phyloP scores from a whole-genome alignment of 1,140 invertebrate species.

The Zaprionus ghesquierei region DNA sequence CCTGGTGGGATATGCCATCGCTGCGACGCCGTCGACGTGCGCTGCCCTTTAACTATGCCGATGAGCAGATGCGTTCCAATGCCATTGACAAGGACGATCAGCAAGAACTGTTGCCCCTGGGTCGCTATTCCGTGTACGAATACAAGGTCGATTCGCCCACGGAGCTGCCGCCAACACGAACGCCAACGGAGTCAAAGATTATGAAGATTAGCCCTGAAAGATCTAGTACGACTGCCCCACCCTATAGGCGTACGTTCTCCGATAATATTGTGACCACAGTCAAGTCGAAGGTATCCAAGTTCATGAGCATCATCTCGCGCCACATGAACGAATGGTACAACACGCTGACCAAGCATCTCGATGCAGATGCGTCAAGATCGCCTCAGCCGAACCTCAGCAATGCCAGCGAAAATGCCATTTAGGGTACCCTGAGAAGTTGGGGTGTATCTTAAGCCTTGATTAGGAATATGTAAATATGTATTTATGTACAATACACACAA shows the following conservation, averaged over 20 bases:
- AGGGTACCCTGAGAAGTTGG: neutral
- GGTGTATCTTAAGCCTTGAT: neutral
- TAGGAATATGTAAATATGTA: conserved; percentile 66
- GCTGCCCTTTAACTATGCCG: conserved; percentile 9
- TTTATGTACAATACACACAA: conserved; percentile 43
- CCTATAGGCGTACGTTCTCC: conserved; percentile 27
- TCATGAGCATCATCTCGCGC: conserved; percentile 65
- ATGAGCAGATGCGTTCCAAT: conserved; percentile 50
- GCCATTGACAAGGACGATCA: conserved; percentile 63
- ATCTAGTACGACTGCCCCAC: neutral
- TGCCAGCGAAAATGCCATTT: conserved; percentile 36
- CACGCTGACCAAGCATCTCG: conserved; percentile 65
- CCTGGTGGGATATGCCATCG: conserved; percentile 72
- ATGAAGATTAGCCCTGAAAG: conserved; percentile 45
- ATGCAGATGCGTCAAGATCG: conserved; percentile 3
- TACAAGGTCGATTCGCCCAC: conserved; percentile 49
- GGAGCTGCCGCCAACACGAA: neutral
- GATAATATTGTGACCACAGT: conserved; percentile 60
- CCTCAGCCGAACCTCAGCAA: neutral
- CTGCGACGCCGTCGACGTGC: conserved; percentile 57
- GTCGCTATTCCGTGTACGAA: conserved; percentile 46
- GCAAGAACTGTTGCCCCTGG: conserved; percentile 54
- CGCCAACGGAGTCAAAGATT: conserved; percentile 38
- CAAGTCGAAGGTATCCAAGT: conserved; percentile 62
- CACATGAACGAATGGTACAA: conserved; percentile 78